Evolutionary conservation across 2,113 vertebrate genomes (phyloP).

Genomic region (Psilopogon haemacephalus): DNA sequence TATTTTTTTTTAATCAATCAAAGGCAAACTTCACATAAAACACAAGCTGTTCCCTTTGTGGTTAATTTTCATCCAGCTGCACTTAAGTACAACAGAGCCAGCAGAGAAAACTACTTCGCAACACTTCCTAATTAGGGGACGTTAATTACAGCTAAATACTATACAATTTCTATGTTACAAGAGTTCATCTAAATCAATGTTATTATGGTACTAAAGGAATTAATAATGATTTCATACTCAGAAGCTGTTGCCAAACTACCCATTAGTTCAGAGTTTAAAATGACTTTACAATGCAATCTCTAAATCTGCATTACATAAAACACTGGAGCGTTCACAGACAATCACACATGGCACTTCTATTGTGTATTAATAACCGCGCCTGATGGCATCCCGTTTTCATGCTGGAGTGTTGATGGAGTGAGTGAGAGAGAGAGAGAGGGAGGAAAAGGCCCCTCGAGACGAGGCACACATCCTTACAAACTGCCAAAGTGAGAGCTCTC

Average conservation of each 20-base stretch:
- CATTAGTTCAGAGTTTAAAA: slow-evolving; percentile 71
- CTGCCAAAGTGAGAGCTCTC: background rate
- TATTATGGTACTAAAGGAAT: slow-evolving; percentile 76
- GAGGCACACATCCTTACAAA: background rate
- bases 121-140: slow-evolving; percentile 78
- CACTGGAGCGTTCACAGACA: background rate
- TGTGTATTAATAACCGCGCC: background rate
- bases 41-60: slow-evolving; percentile 80
- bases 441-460: background rate
- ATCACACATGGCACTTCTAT: background rate
- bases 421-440: background rate
- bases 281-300: slow-evolving; percentile 43
- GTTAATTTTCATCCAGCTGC: slow-evolving; percentile 79
- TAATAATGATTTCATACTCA: slow-evolving; percentile 76
- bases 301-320: background rate
- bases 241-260: slow-evolving; percentile 70
- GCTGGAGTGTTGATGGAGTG: background rate
- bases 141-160: slow-evolving; percentile 80
- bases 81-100: slow-evolving; percentile 76
- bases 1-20: slow-evolving; percentile 75
- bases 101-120: slow-evolving; percentile 78
- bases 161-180: slow-evolving; percentile 75
- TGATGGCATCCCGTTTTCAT: background rate
- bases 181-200: slow-evolving; percentile 79
- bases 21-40: slow-evolving; percentile 78